Base-by-base conservation (phyloP, 2,888 invertebrate species). In the Drosophila recens region DNA sequence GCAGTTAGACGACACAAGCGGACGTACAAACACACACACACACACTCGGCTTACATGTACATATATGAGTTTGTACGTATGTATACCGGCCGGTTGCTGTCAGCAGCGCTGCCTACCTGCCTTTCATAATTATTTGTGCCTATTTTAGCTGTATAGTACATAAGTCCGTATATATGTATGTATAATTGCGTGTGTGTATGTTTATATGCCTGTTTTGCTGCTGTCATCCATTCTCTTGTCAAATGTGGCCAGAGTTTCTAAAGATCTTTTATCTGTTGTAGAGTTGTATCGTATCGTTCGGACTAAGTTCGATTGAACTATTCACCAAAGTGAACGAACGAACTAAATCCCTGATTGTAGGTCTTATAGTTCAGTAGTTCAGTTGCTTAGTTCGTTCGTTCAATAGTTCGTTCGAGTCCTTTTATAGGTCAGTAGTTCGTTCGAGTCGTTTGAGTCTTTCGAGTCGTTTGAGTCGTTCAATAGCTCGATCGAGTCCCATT, bases 51-150 rank as follows among this genome's bases (percentile, higher is more conserved):
- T 33, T 56, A 53, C 42, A 54, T 62, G 34, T 63, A 17, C n/a
- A n/a, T 17, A 17, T 17, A 49, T 70, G 56, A 43, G 40, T 58
- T 13, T 68, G 42, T 65, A 65, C 63, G 52, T 72, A 67, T 74
- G 68, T 58, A 58, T 88, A 80, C 86, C 90, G 84, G 90, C 88
- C 84, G 90, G 88, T 88, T 70, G 87, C 57, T 70, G 61, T 30
- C 36, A 10, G 51, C 63, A 40, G 62, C 46, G 56, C 62, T 67
- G 63, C 87, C 69, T 83, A 79, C 85, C 74, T 69, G 87, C 77
- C 82, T 89, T 88, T 90, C 86, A 86, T 90, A 86, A 83, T 89
- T 83, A 87, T 77, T 87, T 82, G 75, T 78, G 84, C 78, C 78
- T 80, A 83, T 86, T 88, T 87, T 62, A 38, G 67, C 64, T 67